Evolutionary conservation across 2,888 invertebrate genomes (phyloP), one percentile per base, ranked within the genome.

Genomic region (Erebia aethiops): DNA sequence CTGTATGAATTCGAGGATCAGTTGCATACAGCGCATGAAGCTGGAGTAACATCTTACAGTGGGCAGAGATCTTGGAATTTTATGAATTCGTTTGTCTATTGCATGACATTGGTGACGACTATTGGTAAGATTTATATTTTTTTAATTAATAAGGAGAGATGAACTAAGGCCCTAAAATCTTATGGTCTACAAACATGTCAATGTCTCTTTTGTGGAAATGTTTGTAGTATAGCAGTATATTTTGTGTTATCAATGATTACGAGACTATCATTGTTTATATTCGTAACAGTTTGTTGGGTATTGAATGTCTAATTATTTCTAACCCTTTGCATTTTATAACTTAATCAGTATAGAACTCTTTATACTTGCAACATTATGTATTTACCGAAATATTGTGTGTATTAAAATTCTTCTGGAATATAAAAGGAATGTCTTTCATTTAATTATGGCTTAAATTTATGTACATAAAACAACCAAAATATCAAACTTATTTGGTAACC

Each of bases 61-160:
- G 98, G 97, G 2, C 96, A 96, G 83, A 95, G 95, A 82, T 96
- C 97, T 21, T 98, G 98, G 97, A 97, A 96, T 81, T 98, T 98
- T 86, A 94, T 98, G 86, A 98, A 98, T 85, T 96, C 97, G 21
- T 95, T 98, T 77, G 95, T 97, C 73, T 98, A 97, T 90, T 97
- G 97, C 85, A 92, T 98, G 89, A 97, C 98, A 77, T 95, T 98
- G 80, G 94, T 98, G 81, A 97, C 98, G 67, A 98, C 97, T 62
- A 98, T 98, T 91, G 98, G 98, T 98, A 95, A 95, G 95, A 35
- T 26, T 83, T 70, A 83, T 69, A 63, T 71, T 46, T 64, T 68
- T 13, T 66, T 56, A 16, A 35, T 35, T 43, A 9, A 14, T 21
- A 21, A 14, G 21, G 9, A 9, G 14, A 62, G 2, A 62, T 49